phyloP scores from a whole-genome alignment of 2,888 invertebrate genomes.

The Actias luna region DNA sequence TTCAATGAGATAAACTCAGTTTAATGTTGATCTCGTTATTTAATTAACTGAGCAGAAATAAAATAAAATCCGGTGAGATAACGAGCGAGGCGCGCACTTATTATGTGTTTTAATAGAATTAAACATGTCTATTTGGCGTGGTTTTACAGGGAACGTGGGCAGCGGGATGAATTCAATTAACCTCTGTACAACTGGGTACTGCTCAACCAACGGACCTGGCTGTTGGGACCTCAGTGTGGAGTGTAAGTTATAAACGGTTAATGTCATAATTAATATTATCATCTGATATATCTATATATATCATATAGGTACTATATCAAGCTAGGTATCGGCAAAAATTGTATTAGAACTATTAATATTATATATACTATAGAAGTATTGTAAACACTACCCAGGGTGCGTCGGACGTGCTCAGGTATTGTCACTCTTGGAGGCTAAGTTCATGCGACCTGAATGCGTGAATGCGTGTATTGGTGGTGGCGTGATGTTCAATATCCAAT shows the following conservation, averaged over 20 bases:
- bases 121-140: slow-evolving; percentile 53
- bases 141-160: slow-evolving; percentile 56
- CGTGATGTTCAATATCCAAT: too few species aligned
- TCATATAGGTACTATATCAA: too few species aligned
- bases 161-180: slow-evolving; percentile 72
- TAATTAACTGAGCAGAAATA: background rate
- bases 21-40: background rate
- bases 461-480: too few species aligned
- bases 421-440: too few species aligned
- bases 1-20: background rate
- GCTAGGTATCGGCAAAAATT: too few species aligned
- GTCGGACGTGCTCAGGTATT: too few species aligned
- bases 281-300: background rate
- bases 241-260: slow-evolving; percentile 22
- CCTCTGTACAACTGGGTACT: slow-evolving; percentile 56
- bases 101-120: slow-evolving; percentile 46
- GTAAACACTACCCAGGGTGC: too few species aligned
- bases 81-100: slow-evolving; percentile 9
- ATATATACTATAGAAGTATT: too few species aligned
- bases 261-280: background rate
- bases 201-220: slow-evolving; percentile 46
- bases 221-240: slow-evolving; percentile 46
- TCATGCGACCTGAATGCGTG: too few species aligned
- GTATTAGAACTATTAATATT: too few species aligned
- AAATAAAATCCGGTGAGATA: background rate